Evolutionary conservation across 2,113 vertebrate genomes (phyloP).

Genomic region (Cynocephalus volans): DNA sequence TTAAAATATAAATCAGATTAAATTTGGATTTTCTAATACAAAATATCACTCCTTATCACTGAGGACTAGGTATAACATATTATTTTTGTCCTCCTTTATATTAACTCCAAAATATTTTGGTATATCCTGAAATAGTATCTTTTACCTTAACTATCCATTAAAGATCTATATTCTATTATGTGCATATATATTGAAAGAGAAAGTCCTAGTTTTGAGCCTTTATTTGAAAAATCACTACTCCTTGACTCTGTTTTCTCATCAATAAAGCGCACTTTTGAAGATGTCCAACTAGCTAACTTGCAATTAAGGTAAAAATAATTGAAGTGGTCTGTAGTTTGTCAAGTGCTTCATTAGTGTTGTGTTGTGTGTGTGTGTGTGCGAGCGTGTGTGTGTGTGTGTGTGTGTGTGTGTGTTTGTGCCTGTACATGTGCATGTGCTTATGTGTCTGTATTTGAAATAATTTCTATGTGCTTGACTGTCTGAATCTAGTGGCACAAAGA

Average conservation of each 20-base stretch:
- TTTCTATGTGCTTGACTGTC: not conserved
- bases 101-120: not conserved
- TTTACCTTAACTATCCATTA: conserved; percentile 13
- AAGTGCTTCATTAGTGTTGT: not conserved
- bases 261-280: not conserved
- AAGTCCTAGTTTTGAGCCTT: not conserved
- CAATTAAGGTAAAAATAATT: not conserved
- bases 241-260: not conserved
- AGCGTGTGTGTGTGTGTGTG: not conserved
- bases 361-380: not conserved
- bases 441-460: not conserved
- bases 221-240: not conserved
- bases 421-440: not conserved
- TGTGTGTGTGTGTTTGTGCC: not conserved
- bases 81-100: not conserved
- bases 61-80: not conserved
- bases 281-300: not conserved
- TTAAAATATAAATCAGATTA: conserved; percentile 16
- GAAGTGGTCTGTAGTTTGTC: not conserved
- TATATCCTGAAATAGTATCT: not conserved
- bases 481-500: not conserved
- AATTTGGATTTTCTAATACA: not conserved
- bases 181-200: not conserved
- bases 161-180: not conserved
- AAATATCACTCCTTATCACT: not conserved